Conservation (phyloP, 2,113 vertebrate genomes). For the Brachypteracias leptosomus region DNA sequence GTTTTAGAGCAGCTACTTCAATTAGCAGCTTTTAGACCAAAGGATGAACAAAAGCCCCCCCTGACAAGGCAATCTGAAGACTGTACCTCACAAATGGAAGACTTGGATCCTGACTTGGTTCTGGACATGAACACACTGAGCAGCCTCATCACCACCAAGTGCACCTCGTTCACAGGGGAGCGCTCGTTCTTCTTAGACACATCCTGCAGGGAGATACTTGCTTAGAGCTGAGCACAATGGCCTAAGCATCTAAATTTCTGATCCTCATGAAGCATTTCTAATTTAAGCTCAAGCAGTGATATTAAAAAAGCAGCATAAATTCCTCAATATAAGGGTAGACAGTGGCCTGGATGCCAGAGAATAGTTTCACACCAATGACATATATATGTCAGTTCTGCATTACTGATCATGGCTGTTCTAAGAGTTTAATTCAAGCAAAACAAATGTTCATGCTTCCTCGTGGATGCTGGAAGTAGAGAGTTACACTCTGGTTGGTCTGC, state of each 20-base stretch:
- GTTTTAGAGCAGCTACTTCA: not conserved
- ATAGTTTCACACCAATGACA: not conserved
- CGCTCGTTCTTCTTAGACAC: slow-evolving; percentile 97
- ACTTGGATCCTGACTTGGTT: slow-evolving; percentile 96
- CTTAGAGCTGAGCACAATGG: not conserved
- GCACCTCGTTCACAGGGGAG: slow-evolving; percentile 91
- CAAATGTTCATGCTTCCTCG: not conserved
- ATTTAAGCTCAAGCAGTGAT: not conserved
- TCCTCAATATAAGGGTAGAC: not conserved
- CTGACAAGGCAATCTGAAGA: not conserved
- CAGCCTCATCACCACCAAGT: slow-evolving; percentile 95
- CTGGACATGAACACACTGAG: slow-evolving; percentile 99
- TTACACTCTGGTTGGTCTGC: not conserved
- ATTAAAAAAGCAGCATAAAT: not conserved
- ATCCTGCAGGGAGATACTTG: slow-evolving; percentile 75
- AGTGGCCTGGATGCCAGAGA: not conserved
- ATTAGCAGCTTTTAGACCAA: not conserved
- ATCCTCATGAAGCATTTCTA: not conserved
- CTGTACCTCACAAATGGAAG: slow-evolving; percentile 90
- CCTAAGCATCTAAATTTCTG: not conserved
- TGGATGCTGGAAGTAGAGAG: not conserved
- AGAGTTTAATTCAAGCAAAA: not conserved
- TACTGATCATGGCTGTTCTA: not conserved
- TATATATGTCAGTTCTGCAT: not conserved
- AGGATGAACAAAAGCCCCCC: not conserved